Base-by-base conservation (phyloP, 2,797 vertebrate species). In the Rhinichthys osculus region DNA sequence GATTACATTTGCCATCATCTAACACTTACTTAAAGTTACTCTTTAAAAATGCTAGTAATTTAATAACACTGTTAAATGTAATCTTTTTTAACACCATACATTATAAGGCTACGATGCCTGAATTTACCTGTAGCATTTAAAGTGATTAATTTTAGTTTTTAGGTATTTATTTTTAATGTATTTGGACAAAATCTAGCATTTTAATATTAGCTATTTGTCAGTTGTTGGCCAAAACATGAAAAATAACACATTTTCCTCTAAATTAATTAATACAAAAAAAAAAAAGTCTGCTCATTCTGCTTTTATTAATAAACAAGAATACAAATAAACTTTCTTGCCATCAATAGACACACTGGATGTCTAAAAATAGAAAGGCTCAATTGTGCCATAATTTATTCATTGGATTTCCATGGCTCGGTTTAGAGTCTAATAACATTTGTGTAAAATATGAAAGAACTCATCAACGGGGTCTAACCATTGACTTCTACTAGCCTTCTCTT, bases 371-470 rank as follows among this genome's bases (percentile, higher is more conserved):
- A 50, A 16, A 50, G 33, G 13, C 54, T 27, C 40, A 35, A 9
- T 50, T 14, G 7, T 19, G 7, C 23, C 19, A 47, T 83, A 27
- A 64, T 83, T 83, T 83, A 74, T 82, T 62, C 40, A 62, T 44
- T 73, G 27, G 19, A 47, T 73, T 44, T 23, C 38, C 44, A 38
- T 74, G 21, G 54, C 27, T 83, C 7, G 11, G 7, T 83, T 74
- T 50, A 13, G 7, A 47, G 27, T 62, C 9, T n/a, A 35, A 62
- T 82, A 64, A 59, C 42, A 59, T 82, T 52, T 54, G 8, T 70
- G 80, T 27, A 54, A 81, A 70, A 71, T 81, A 35, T 69, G 11
- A 69, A n/a, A 69, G 44, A 52, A 23, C 78, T 81, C 67, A 71
- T 71, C n/a, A 82, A 9, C 0, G 1, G n/a, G 27, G 42, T 16